Conservation (phyloP, 2,113 vertebrate genomes). For the Hippotragus niger region DNA sequence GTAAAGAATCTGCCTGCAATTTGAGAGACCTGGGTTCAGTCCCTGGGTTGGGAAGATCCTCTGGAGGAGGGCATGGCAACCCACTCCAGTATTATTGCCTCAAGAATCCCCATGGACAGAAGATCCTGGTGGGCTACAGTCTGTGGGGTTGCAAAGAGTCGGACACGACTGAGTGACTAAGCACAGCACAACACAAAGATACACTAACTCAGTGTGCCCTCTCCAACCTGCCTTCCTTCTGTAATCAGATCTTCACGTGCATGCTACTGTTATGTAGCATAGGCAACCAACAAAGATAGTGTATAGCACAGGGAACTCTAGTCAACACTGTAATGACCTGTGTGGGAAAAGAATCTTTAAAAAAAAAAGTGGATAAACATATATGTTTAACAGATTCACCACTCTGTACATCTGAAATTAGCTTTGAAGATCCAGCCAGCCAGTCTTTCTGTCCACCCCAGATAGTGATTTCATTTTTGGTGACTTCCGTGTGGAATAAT, state of each 20-base stretch:
- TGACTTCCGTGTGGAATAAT: neutral
- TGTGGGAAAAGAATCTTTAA: neutral
- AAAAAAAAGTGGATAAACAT: neutral
- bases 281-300: neutral
- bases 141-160: neutral
- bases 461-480: neutral
- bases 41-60: neutral
- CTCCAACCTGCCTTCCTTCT: neutral
- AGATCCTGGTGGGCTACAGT: neutral
- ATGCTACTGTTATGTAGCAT: neutral
- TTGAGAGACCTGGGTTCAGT: neutral
- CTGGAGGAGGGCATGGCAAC: neutral
- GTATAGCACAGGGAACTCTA: neutral
- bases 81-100: neutral
- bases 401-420: neutral
- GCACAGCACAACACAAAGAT: neutral
- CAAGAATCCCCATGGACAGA: neutral
- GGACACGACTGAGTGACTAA: neutral
- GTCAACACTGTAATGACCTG: neutral
- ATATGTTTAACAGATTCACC: neutral
- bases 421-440: neutral
- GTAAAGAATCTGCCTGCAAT: neutral
- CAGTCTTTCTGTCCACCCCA: neutral
- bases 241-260: fast-evolving
- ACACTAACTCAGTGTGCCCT: neutral